These are phyloP conservation scores for Trochalopteron elliotii DNA, from an alignment of 2,113 vertebrate genomes.

Conservation along the genomic window DNA sequence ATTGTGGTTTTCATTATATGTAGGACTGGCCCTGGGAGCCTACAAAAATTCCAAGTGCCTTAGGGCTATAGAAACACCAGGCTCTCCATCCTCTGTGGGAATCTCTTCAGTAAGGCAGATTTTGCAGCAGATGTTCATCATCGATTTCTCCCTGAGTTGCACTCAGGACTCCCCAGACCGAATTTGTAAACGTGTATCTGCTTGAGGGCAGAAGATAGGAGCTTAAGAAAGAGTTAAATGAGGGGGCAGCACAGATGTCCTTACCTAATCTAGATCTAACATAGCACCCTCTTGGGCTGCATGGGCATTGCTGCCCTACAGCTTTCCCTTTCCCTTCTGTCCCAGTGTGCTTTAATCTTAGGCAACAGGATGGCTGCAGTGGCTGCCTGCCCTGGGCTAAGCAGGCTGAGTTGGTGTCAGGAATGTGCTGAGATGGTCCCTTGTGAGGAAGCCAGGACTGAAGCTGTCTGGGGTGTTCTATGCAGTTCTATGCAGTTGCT, in stretches of 20 bases:
- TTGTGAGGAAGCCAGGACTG: background rate
- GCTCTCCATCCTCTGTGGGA: background rate
- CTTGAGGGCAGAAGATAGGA: background rate
- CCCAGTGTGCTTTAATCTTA: background rate
- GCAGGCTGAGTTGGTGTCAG: background rate
- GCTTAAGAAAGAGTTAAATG: background rate
- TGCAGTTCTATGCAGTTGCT: too few species aligned
- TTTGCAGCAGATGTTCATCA: background rate
- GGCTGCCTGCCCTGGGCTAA: background rate
- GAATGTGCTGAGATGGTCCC: background rate
- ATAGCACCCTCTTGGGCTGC: background rate
- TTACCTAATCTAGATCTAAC: background rate
- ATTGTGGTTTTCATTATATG: background rate
- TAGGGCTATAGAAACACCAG: background rate
- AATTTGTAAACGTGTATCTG: background rate
- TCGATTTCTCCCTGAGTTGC: background rate
- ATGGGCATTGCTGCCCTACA: background rate
- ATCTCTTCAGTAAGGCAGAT: background rate
- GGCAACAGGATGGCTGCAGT: background rate
- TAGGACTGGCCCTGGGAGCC: background rate
- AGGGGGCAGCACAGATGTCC: background rate
- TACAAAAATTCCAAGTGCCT: background rate
- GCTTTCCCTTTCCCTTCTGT: background rate
- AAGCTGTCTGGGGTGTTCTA: background rate
- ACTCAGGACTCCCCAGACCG: background rate